These are phyloP conservation scores for Danio kyathit DNA, from an alignment of 2,797 vertebrate genomes.

Conservation along the genomic window DNA sequence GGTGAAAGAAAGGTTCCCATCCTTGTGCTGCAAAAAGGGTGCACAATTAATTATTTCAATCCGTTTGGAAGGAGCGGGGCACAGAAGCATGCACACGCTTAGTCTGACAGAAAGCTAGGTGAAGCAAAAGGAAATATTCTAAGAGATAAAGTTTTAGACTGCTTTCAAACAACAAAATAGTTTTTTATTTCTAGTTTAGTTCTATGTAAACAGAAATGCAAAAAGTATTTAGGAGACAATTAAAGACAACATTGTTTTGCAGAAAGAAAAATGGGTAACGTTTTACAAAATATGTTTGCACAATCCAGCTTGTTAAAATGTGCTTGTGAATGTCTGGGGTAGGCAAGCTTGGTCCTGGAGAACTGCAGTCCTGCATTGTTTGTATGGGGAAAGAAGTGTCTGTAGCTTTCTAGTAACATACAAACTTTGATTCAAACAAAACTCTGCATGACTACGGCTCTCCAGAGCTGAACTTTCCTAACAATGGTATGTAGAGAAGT, in stretches of 20 bases:
- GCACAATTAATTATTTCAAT: constrained; percentile 66
- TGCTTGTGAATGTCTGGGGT: too few relatives aligned
- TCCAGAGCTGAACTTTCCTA: too few relatives aligned
- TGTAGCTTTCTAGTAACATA: too few relatives aligned
- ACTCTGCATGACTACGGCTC: too few relatives aligned
- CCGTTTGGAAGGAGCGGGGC: constrained; percentile 40
- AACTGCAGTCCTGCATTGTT: too few relatives aligned
- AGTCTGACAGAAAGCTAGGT: neutral
- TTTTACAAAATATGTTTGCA: neutral
- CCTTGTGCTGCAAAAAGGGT: constrained; percentile 61
- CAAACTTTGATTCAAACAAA: too few relatives aligned
- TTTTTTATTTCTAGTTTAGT: constrained; percentile 15
- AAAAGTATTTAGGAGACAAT: neutral
- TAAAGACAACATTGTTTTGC: neutral
- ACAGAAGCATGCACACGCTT: constrained; percentile 23
- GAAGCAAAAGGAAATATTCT: neutral
- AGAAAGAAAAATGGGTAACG: neutral
- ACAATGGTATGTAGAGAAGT: too few relatives aligned
- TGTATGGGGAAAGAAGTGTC: too few relatives aligned
- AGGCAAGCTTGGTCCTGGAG: too few relatives aligned
- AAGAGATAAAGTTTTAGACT: neutral
- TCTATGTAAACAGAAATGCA: neutral
- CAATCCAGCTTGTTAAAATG: neutral
- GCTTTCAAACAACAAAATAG: neutral
- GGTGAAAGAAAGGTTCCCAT: constrained; percentile 54